Evolutionary conservation across 2,888 invertebrate species (phyloP).

Genomic region (Cephus runcator): DNA sequence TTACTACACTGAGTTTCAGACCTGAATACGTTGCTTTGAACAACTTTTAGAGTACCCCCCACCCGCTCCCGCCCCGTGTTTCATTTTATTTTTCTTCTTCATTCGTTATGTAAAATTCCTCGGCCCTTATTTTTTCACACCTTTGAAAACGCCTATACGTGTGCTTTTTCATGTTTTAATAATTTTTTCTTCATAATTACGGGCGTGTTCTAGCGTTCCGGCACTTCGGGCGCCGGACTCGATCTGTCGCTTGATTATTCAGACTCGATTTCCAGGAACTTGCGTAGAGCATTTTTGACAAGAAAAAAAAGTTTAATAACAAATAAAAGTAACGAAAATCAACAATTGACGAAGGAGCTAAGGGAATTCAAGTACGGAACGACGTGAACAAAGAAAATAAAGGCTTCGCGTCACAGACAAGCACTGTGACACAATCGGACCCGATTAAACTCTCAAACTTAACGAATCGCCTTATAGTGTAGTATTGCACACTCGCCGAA

Average conservation of each 20-base stretch:
- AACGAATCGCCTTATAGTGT: conserved; percentile 31
- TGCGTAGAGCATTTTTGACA: neutral
- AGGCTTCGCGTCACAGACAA: neutral
- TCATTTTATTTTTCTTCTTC: neutral
- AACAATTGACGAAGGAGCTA: neutral
- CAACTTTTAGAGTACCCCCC: conserved; percentile 41
- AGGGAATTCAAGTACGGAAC: neutral
- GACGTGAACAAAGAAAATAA: neutral
- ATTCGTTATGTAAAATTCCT: neutral
- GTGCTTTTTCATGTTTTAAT: neutral
- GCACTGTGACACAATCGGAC: neutral
- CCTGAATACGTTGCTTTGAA: conserved; percentile 60
- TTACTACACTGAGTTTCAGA: conserved; percentile 55
- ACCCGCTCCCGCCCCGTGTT: conserved; percentile 29
- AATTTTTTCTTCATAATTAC: neutral
- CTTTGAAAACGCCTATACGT: neutral
- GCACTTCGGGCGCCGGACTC: neutral
- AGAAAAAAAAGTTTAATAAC: neutral
- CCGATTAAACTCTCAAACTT: neutral
- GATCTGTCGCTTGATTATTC: neutral
- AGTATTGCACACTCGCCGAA: conserved; percentile 54
- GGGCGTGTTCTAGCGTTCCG: neutral
- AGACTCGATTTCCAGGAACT: neutral
- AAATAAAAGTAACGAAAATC: no score
- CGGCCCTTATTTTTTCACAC: neutral